A percentile compares a stretch with the other conserved stretches of the same genome.
phyloP scores from a whole-genome alignment of 2,888 invertebrate genomes.

The Amphipyra berbera region DNA sequence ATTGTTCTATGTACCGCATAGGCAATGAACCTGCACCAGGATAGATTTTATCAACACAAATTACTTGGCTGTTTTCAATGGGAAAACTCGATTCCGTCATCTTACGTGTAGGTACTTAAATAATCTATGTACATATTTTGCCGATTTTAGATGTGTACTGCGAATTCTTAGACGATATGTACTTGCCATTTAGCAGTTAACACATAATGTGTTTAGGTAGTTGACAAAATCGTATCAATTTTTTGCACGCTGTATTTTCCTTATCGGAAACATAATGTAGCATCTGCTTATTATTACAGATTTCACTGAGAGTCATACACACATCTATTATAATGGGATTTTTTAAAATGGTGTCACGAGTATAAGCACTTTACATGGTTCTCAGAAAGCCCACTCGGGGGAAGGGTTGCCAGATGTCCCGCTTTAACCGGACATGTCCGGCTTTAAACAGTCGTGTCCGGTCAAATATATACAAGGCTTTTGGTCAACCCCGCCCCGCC shows the following conservation, averaged over 20 bases:
- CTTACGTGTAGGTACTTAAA: slow-evolving; percentile 15
- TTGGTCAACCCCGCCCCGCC: too few species aligned
- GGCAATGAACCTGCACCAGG: slow-evolving; percentile 19
- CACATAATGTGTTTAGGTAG: slow-evolving; percentile 13
- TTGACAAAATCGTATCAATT: slow-evolving; percentile 10
- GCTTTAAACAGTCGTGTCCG: too few species aligned
- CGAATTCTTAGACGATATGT: slow-evolving; percentile 25
- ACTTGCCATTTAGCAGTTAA: slow-evolving; percentile 30
- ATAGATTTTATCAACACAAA: slow-evolving; percentile 9
- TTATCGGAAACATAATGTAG: not conserved
- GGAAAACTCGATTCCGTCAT: slow-evolving; percentile 36
- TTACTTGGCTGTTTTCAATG: slow-evolving; percentile 6
- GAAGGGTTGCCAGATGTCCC: too few species aligned
- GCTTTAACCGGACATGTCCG: too few species aligned
- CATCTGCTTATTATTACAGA: too few species aligned
- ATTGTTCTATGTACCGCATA: not conserved
- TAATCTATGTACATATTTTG: not conserved
- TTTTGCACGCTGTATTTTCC: slow-evolving; percentile 19
- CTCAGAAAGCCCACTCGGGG: too few species aligned
- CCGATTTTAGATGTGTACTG: slow-evolving; percentile 37
- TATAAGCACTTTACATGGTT: too few species aligned
- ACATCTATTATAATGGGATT: too few species aligned
- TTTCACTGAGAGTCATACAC: too few species aligned
- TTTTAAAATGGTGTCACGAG: too few species aligned
- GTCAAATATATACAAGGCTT: too few species aligned